Percentiles rank a stretch among this genome's conserved stretches.
These are phyloP conservation scores for Callyntrura guangdongensis DNA, from an alignment of 2,888 invertebrate genomes.

Conservation along the genomic window DNA sequence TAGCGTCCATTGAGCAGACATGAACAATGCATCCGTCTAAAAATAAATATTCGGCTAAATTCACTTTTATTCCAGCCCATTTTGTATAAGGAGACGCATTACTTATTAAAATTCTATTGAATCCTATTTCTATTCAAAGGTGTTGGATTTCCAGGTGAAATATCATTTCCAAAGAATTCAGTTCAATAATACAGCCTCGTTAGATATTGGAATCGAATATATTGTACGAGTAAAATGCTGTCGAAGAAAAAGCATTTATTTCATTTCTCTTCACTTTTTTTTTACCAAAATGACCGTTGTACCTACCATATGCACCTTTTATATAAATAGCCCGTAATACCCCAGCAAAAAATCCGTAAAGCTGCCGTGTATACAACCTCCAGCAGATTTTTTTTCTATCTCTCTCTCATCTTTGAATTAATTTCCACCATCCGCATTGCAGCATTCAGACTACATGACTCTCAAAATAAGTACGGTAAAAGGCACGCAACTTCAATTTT, in stretches of 20 bases:
- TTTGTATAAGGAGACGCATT: too few species aligned
- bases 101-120: background rate
- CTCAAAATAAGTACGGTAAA: background rate
- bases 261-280: too few species aligned
- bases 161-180: background rate
- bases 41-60: too few species aligned
- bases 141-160: constrained; percentile 50
- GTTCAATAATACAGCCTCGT: too few species aligned
- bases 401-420: background rate
- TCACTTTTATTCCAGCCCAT: too few species aligned
- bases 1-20: background rate
- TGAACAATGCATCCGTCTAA: too few species aligned
- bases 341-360: background rate
- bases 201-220: too few species aligned
- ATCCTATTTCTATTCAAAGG: background rate
- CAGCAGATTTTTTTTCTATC: too few species aligned
- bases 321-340: background rate
- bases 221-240: too few species aligned
- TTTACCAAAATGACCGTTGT: too few species aligned
- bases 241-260: too few species aligned
- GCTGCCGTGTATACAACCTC: too few species aligned
- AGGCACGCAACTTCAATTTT: constrained; percentile 53
- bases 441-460: constrained; percentile 40
- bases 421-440: constrained; percentile 59
- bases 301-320: background rate